phyloP scores from a whole-genome alignment of 2,888 invertebrate species.

The Punctoribates punctum region DNA sequence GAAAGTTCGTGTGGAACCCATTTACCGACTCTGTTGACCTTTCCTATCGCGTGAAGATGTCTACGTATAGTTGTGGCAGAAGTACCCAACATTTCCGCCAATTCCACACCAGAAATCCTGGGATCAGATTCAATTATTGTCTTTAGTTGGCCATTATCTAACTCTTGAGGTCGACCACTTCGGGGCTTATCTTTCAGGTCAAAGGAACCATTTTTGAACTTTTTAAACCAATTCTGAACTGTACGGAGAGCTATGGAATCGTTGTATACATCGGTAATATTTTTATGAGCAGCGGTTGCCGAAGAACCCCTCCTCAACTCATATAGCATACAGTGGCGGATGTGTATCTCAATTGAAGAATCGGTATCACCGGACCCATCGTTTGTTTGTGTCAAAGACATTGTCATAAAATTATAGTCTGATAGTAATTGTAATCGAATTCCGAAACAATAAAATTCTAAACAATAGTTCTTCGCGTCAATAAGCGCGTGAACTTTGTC shows the following conservation, averaged over 20 bases:
- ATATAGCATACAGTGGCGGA: neutral
- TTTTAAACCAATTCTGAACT: neutral
- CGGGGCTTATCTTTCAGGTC: neutral
- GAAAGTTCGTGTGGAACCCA: conserved; percentile 27
- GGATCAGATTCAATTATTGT: neutral
- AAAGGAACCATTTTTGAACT: too few relatives aligned
- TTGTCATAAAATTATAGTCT: too few relatives aligned
- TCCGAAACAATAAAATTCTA: too few relatives aligned
- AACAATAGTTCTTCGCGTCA: too few relatives aligned
- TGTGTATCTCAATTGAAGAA: neutral
- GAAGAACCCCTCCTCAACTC: neutral
- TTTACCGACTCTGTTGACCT: neutral
- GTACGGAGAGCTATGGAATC: neutral
- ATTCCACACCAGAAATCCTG: neutral
- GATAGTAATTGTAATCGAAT: too few relatives aligned
- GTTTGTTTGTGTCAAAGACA: too few relatives aligned
- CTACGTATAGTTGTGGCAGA: neutral
- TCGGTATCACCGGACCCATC: too few relatives aligned
- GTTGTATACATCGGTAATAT: neutral
- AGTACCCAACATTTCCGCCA: conserved; percentile 5
- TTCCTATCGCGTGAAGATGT: conserved; percentile 3
- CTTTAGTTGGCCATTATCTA: neutral
- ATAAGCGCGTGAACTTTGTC: too few relatives aligned
- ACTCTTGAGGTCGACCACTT: neutral
- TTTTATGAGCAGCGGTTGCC: neutral